Conservation (phyloP, 37 sponge, comb jelly and placozoan genomes). For the Ianthella basta region DNA sequence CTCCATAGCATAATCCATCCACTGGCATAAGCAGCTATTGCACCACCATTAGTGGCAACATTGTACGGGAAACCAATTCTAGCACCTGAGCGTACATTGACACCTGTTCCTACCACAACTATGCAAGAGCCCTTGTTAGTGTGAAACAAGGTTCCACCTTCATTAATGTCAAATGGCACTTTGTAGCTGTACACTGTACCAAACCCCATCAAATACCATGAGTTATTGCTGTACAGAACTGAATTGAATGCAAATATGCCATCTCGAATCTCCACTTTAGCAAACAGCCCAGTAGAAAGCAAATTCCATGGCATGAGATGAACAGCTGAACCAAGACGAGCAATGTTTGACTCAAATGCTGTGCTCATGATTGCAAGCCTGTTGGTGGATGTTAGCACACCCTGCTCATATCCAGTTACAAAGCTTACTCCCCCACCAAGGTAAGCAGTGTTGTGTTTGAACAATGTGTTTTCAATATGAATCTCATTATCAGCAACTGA, state of each 20-base stretch:
- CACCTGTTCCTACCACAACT: background rate
- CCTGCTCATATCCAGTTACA: background rate
- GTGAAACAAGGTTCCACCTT: background rate
- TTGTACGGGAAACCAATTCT: background rate
- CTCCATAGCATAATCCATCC: background rate
- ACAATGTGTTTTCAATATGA: background rate
- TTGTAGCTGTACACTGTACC: slow-evolving; percentile 10
- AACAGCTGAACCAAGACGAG: background rate
- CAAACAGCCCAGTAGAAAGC: background rate
- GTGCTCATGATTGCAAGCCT: background rate
- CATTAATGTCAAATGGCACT: background rate
- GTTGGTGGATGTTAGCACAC: background rate
- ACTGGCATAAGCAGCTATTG: background rate
- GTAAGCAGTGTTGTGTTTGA: background rate
- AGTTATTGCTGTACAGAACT: background rate
- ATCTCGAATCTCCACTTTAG: background rate
- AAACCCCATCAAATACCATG: background rate
- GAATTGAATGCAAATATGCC: background rate
- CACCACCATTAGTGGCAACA: slow-evolving; percentile 4
- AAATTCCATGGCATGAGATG: background rate
- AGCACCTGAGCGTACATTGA: background rate
- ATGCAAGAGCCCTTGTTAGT: background rate
- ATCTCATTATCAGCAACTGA: slow-evolving; percentile 2
- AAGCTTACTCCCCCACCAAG: slow-evolving; percentile 1
- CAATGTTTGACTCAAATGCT: background rate